These are phyloP conservation scores for Trachymyrmex cornetzi DNA, from an alignment of 1,140 invertebrate genomes.

Conservation along the genomic window DNA sequence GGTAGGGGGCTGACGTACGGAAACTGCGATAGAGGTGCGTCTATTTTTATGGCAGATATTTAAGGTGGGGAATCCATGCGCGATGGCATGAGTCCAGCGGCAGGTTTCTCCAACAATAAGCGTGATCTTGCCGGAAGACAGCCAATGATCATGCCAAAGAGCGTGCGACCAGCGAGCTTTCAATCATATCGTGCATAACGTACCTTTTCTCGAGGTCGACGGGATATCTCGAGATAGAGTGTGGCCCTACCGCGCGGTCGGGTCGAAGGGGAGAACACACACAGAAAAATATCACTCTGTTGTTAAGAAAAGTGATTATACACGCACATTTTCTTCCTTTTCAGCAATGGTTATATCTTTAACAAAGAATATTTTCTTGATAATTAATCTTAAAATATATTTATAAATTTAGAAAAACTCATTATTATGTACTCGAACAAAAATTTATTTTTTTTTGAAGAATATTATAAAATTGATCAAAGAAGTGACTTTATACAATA, in stretches of 20 bases:
- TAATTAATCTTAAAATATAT: no score
- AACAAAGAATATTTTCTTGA: no score
- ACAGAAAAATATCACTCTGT: no score
- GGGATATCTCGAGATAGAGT: slow-evolving; percentile 3
- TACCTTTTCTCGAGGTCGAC: slow-evolving; percentile 61
- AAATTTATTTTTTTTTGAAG: no score
- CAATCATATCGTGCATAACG: slow-evolving; percentile 75
- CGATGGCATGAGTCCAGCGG: slow-evolving; percentile 71
- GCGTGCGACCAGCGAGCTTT: slow-evolving; percentile 70
- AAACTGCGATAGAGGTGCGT: slow-evolving; percentile 77
- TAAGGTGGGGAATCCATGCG: slow-evolving; percentile 68
- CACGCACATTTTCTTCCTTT: no score
- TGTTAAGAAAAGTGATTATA: no score
- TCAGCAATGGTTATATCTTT: no score
- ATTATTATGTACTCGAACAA: no score
- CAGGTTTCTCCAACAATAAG: slow-evolving; percentile 74
- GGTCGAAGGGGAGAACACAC: not conserved
- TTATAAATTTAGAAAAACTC: no score
- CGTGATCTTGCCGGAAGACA: slow-evolving; percentile 74
- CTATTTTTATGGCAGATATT: slow-evolving; percentile 83
- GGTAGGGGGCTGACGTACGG: slow-evolving; percentile 68
- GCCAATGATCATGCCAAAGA: slow-evolving; percentile 78
- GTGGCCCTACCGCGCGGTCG: not conserved
- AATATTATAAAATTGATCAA: no score
- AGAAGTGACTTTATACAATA: no score